These are phyloP conservation scores for Drosophila pseudoananassae DNA, from an alignment of 1,140 invertebrate species.

Conservation along the genomic window DNA sequence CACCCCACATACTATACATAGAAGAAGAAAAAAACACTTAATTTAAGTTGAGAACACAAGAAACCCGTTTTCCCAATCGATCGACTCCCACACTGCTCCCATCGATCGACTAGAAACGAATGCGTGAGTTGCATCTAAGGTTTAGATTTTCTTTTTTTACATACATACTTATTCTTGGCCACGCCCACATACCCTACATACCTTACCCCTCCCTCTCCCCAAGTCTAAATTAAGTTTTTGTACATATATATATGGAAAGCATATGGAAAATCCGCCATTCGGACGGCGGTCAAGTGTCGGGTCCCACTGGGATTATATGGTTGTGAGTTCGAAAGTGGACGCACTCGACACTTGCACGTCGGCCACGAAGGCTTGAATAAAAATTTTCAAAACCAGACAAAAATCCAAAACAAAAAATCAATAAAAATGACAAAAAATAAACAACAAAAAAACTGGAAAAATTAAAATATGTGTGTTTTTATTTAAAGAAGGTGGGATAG, in stretches of 20 bases:
- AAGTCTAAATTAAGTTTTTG: constrained; percentile 68
- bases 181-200: background rate
- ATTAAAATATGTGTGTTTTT: constrained; percentile 38
- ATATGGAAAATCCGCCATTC: constrained; percentile 56
- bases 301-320: constrained; percentile 56
- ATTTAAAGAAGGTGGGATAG: no score
- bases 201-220: background rate
- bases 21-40: constrained; percentile 25
- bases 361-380: constrained; percentile 46
- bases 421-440: constrained; percentile 61
- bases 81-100: background rate
- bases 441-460: constrained; percentile 72
- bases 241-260: constrained; percentile 63
- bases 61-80: constrained; percentile 16
- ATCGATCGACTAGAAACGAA: constrained; percentile 11
- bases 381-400: constrained; percentile 59
- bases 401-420: constrained; percentile 60
- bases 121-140: constrained; percentile 43
- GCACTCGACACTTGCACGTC: constrained; percentile 31
- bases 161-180: constrained; percentile 34
- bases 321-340: constrained; percentile 57
- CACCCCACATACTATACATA: constrained; percentile 27
- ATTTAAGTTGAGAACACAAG: constrained; percentile 39
- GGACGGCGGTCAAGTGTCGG: constrained; percentile 35
- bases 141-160: constrained; percentile 32